Base-by-base conservation (phyloP, 2,888 invertebrate species). In the Noctua janthina region DNA sequence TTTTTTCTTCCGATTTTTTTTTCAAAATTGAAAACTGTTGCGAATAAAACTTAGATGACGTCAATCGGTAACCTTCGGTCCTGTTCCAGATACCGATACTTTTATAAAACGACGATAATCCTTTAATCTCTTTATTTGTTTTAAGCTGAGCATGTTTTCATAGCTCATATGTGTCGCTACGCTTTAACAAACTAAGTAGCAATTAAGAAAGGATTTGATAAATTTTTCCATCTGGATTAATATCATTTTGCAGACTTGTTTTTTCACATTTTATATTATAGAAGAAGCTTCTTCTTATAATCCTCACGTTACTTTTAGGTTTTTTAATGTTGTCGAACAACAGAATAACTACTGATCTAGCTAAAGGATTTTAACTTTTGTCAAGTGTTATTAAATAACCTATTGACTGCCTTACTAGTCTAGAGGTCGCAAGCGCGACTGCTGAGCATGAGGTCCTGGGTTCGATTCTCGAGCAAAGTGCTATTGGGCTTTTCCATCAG, bases 121-220 rank as follows among this genome's bases (percentile, higher is more conserved):
- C 46, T 71, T 43, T 76, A 83, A 87, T 85, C 62, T 23, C n/a
- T 71, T 73, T 56, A 56, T 79, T 73, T 74, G 43, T 79, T 87
- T 79, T 51, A 68, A 74, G 54, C 80, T 84, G 23, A 80, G 29
- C 72, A 43, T 64, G 64, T 77, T 84, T 85, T 69, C 46, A 84
- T 84, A 64, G 67, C 75, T 66, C 59, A 17, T 74, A 56, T 64
- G 59, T 39, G 62, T 64, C 56, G 64, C 43, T 71, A 46, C 70
- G 73, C 56, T 76, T 56, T 68, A 35, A 15, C 62, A 76, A 84
- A 10, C 59, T 79, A 73, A 29, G 23, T 62, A 62, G 62, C 62
- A 23, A 83, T 87, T 74, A 76, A 43, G 11, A 83, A 72, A 29
- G 49, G 66, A 83, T 79, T 66, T 43, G 13, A 67, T 39, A 66